These are phyloP conservation scores for Monochamus saltuarius DNA, from an alignment of 1,140 invertebrate species.

Conservation along the genomic window DNA sequence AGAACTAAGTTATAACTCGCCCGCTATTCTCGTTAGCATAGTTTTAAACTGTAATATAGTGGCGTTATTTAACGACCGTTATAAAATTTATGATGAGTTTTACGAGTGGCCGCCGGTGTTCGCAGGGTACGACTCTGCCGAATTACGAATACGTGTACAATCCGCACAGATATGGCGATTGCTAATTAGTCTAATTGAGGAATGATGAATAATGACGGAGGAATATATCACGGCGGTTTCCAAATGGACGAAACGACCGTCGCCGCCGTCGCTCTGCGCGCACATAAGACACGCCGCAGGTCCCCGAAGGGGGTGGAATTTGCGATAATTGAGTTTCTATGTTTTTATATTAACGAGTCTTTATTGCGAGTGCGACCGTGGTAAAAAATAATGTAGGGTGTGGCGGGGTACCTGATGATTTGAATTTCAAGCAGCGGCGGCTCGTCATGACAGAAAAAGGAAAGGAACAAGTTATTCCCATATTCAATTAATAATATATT, in stretches of 20 bases:
- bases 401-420: too few species aligned
- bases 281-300: slow-evolving; percentile 13
- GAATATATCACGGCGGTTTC: slow-evolving; percentile 14
- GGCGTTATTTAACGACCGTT: background rate
- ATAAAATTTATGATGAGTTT: slow-evolving; percentile 9
- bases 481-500: too few species aligned
- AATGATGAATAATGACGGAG: slow-evolving; percentile 28
- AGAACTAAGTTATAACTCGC: too few species aligned
- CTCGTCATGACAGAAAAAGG: too few species aligned
- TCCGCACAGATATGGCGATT: slow-evolving; percentile 22
- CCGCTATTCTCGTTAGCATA: too few species aligned
- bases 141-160: slow-evolving; percentile 32
- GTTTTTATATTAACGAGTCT: slow-evolving; percentile 21
- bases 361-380: slow-evolving; percentile 4
- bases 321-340: slow-evolving; percentile 21
- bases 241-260: slow-evolving; percentile 1
- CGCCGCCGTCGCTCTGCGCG: slow-evolving; percentile 7
- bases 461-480: too few species aligned
- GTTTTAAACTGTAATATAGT: too few species aligned
- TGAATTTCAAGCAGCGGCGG: too few species aligned
- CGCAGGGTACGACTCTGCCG: slow-evolving; percentile 7
- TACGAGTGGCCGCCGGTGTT: slow-evolving; percentile 17
- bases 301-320: slow-evolving; percentile 2
- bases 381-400: too few species aligned
- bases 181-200: slow-evolving; percentile 33